Evolutionary conservation across 2,888 invertebrate genomes (phyloP), one percentile per base, ranked within the genome.

Genomic region (Drosophila rubida): DNA sequence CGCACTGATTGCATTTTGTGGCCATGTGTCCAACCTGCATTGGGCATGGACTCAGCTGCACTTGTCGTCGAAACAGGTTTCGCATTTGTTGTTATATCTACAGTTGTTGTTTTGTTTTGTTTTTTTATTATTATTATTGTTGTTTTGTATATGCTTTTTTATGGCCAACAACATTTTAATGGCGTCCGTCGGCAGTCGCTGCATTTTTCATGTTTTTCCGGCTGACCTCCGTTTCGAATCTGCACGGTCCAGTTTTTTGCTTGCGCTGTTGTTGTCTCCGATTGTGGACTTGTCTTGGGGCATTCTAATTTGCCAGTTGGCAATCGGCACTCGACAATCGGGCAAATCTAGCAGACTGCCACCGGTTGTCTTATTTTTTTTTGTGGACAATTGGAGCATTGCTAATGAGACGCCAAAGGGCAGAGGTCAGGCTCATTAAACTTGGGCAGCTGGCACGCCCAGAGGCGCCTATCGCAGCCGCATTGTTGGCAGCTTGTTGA

Each of bases 151-250:
- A 32, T 32, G 32, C 4, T 37, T 42, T 61, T 65, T 60, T 68
- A 69, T 67, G 60, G 49, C 61, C 63, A 66, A 60, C 67, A 61
- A 45, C 59, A 54, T 39, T 63, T 69, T 67, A 81, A 65, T 84
- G 64, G 73, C 61, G 58, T 53, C 59, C 51, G 50, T 61, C 55
- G 77, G 9, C 48, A 51, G 63, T 57, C 61, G 78, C 58, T 86
- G 82, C 89, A 84, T 88, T 82, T 82, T 80, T 87, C 84, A 88
- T 88, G 87, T 88, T 82, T 81, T 82, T 88, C 89, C 82, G 69
- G 82, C 75, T 82, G 82, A 82, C 82, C 82, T 82, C 82, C 78
- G 73, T 51, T 46, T 44, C 66, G 57, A 63, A 45, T 82, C 86
- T 87, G 87, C 76, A 71, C 58, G 80, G 70, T 59, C 86, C 76